phyloP scores from a whole-genome alignment of 2,113 vertebrate species.

The Strix uralensis region DNA sequence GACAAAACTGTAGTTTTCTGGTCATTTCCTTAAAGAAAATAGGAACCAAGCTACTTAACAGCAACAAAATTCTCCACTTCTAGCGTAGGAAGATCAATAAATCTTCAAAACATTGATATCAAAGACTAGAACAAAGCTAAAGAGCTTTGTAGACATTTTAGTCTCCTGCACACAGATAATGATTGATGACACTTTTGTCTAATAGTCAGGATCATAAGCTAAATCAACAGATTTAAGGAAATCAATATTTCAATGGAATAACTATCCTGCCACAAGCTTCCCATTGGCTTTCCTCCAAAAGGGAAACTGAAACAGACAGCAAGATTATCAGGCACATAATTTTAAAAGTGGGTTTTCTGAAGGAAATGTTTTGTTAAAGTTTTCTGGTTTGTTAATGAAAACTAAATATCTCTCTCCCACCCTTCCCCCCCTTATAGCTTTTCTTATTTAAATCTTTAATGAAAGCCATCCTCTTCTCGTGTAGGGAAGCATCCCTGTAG shows the following conservation, averaged over 20 bases:
- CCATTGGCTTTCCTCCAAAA: not conserved
- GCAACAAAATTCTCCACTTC: not conserved
- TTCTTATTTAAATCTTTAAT: not conserved
- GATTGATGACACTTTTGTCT: not conserved
- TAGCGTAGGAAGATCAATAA: not conserved
- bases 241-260: not conserved
- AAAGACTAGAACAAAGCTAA: not conserved
- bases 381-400: not conserved
- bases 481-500: not conserved
- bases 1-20: not conserved
- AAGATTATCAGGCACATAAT: not conserved
- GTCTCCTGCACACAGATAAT: not conserved
- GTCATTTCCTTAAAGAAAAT: not conserved
- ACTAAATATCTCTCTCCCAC: not conserved
- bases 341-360: not conserved
- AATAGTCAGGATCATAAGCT: not conserved
- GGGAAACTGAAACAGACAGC: not conserved
- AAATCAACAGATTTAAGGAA: not conserved
- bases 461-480: not conserved
- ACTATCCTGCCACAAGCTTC: not conserved
- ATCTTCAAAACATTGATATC: not conserved
- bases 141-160: not conserved
- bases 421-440: not conserved
- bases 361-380: not conserved
- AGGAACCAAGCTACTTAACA: not conserved